Evolutionary conservation across 1,140 invertebrate species (phyloP).

Genomic region (Tyrophagus putrescentiae): DNA sequence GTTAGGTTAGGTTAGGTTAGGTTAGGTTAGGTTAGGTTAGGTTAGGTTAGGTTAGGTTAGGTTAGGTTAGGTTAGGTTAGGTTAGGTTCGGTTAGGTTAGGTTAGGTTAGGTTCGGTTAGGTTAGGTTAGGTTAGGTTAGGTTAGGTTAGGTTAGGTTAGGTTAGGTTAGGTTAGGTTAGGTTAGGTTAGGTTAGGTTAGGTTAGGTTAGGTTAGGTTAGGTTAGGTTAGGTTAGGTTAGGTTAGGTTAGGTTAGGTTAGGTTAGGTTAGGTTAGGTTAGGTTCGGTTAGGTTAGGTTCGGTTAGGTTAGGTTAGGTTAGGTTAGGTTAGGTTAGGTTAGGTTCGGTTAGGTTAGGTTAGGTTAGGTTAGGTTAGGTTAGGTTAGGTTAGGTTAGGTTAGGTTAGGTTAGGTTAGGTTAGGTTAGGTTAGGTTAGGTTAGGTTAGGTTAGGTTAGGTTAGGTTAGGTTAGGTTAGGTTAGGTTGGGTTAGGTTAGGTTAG

Average conservation of each 20-base stretch:
- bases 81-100: slow-evolving; percentile 22
- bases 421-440: slow-evolving; percentile 26
- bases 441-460: slow-evolving; percentile 23
- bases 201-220: slow-evolving; percentile 32
- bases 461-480: slow-evolving; percentile 27
- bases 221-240: slow-evolving; percentile 28
- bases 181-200: slow-evolving; percentile 33
- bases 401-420: slow-evolving; percentile 25
- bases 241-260: slow-evolving; percentile 26
- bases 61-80: slow-evolving; percentile 25
- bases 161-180: slow-evolving; percentile 32
- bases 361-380: slow-evolving; percentile 28
- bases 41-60: slow-evolving; percentile 28
- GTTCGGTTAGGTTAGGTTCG: slow-evolving; percentile 25
- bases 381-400: slow-evolving; percentile 29
- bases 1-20: slow-evolving; percentile 29
- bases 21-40: slow-evolving; percentile 29
- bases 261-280: slow-evolving; percentile 27
- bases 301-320: slow-evolving; percentile 22
- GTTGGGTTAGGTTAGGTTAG: slow-evolving; percentile 27
- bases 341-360: slow-evolving; percentile 31
- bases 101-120: slow-evolving; percentile 26
- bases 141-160: slow-evolving; percentile 29
- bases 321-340: slow-evolving; percentile 20
- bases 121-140: slow-evolving; percentile 26